These are phyloP conservation scores for Martes flavigula DNA, from an alignment of 2,797 vertebrate species.

Conservation along the genomic window DNA sequence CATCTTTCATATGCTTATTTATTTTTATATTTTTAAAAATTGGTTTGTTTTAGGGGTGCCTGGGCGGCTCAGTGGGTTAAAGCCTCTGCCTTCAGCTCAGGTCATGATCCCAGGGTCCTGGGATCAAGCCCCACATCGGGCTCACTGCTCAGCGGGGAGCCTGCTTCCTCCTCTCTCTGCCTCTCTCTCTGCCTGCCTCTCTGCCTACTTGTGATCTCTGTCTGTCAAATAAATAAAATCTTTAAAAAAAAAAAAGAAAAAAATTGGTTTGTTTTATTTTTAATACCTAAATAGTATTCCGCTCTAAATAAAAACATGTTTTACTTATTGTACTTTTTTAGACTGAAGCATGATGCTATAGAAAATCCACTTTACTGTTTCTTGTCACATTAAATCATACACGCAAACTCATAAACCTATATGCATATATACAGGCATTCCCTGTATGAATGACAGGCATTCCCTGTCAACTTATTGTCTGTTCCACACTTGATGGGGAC, in stretches of 20 bases:
- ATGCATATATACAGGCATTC: neutral
- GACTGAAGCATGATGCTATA: neutral
- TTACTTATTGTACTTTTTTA: slow-evolving; percentile 1
- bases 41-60: neutral
- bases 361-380: neutral
- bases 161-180: too few species aligned
- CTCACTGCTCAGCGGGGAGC: too few species aligned
- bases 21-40: neutral
- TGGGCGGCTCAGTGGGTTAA: too few species aligned
- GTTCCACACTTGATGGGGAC: neutral
- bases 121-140: too few species aligned
- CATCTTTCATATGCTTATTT: neutral
- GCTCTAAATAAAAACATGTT: neutral
- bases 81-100: too few species aligned
- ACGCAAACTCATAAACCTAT: neutral
- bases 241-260: too few species aligned
- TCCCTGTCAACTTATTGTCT: neutral
- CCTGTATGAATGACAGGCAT: neutral
- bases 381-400: neutral
- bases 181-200: too few species aligned
- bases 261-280: neutral
- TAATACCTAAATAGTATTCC: neutral
- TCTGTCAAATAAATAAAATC: too few species aligned
- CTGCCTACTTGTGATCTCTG: too few species aligned
- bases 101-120: too few species aligned